A percentile compares a stretch with the other conserved stretches of the same genome.
These are phyloP conservation scores for Tupaia tana DNA, from an alignment of 2,113 vertebrate genomes.

Conservation along the genomic window DNA sequence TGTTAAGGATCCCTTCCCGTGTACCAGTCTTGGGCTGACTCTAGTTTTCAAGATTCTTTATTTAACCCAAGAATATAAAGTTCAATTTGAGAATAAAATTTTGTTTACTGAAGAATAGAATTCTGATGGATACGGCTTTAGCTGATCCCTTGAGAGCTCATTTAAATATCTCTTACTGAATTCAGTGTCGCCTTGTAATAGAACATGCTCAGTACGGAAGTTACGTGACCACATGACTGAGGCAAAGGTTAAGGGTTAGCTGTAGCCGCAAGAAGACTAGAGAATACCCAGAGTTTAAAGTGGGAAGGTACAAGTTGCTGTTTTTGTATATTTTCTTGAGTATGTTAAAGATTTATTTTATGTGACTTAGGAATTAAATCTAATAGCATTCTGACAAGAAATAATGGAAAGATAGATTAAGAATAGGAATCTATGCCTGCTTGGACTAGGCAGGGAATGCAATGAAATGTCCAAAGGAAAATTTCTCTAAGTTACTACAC, in stretches of 20 bases:
- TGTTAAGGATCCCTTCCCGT: background rate
- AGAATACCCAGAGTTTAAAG: background rate
- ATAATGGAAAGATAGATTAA: background rate
- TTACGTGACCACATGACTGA: conserved; percentile 28
- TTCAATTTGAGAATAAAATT: conserved; percentile 61
- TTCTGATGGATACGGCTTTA: conserved; percentile 55
- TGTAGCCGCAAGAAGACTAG: background rate
- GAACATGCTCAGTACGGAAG: conserved; percentile 21
- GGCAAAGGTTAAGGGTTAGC: conserved; percentile 7
- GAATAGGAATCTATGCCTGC: background rate
- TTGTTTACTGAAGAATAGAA: conserved; percentile 60
- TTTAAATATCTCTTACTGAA: conserved; percentile 69
- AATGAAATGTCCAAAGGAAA: conserved; percentile 31
- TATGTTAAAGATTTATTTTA: background rate
- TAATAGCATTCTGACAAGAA: conserved; percentile 4
- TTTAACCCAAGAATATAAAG: conserved; percentile 52
- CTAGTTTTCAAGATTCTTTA: conserved; percentile 23
- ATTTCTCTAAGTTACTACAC: background rate
- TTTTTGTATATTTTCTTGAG: conserved; percentile 28
- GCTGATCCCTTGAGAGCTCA: conserved; percentile 42
- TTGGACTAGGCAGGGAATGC: background rate
- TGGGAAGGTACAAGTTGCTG: background rate
- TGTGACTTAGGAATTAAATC: conserved; percentile 26
- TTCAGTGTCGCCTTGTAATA: conserved; percentile 41
- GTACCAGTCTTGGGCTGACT: background rate